Evolutionary conservation across 2,113 vertebrate species (phyloP).

Genomic region (Barbus barbus): DNA sequence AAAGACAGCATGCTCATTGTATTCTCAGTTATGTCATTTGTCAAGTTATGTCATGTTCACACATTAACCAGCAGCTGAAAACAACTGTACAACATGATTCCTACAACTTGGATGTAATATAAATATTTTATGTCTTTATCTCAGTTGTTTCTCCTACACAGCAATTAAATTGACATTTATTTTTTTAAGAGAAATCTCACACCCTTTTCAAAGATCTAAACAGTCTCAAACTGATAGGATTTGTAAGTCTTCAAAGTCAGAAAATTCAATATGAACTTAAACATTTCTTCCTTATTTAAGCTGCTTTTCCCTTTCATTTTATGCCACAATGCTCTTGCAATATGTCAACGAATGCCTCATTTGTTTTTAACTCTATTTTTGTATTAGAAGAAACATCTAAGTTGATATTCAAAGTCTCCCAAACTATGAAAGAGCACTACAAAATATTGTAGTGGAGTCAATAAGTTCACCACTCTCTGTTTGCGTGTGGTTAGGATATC

Average conservation of each 20-base stretch:
- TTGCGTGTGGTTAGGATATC: constrained; percentile 21
- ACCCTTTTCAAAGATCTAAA: neutral
- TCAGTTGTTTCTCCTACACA: neutral
- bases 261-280: neutral
- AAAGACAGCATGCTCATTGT: neutral
- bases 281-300: neutral
- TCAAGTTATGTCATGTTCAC: constrained; percentile 11
- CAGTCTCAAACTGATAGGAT: neutral
- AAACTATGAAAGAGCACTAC: neutral
- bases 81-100: neutral
- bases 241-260: neutral
- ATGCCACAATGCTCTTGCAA: neutral
- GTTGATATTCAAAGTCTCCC: neutral
- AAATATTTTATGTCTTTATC: neutral
- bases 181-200: neutral
- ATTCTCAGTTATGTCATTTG: neutral
- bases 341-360: neutral
- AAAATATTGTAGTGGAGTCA: neutral
- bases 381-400: neutral
- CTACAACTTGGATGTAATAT: neutral
- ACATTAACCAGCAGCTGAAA: neutral
- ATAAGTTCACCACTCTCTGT: neutral
- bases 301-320: neutral
- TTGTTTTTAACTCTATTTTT: neutral
- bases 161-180: neutral